These are phyloP conservation scores for Tachystola acroxantha DNA, from an alignment of 2,888 invertebrate genomes.

Conservation along the genomic window DNA sequence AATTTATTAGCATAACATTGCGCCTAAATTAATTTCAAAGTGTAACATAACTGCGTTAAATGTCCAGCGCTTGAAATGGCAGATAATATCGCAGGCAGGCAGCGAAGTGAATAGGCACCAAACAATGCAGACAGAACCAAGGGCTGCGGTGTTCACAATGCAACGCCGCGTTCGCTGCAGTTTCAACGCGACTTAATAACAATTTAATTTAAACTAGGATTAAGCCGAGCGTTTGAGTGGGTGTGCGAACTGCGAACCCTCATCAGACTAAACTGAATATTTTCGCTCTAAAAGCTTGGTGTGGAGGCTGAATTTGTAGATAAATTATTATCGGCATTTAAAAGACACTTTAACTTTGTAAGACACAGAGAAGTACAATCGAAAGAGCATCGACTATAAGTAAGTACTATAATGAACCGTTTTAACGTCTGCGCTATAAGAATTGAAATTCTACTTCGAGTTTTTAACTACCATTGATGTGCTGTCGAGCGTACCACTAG, in stretches of 20 bases:
- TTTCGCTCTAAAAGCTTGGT: not conserved
- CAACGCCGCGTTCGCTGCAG: constrained; percentile 10
- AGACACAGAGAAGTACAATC: too few species aligned
- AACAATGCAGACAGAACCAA: constrained; percentile 8
- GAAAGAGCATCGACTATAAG: too few species aligned
- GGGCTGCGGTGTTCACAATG: constrained; percentile 7
- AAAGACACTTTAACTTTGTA: too few species aligned
- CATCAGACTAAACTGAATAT: not conserved
- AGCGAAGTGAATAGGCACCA: constrained; percentile 7
- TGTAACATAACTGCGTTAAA: not conserved
- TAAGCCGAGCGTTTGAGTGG: constrained; percentile 8
- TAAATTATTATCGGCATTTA: too few species aligned
- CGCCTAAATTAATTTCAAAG: not conserved
- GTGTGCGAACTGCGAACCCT: constrained; percentile 5
- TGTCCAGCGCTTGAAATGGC: not conserved
- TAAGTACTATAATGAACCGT: too few species aligned
- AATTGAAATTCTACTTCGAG: too few species aligned
- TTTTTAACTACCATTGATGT: too few species aligned
- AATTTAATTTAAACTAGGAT: constrained; percentile 12
- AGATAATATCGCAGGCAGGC: constrained; percentile 3
- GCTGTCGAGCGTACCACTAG: too few species aligned
- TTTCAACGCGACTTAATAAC: constrained; percentile 10
- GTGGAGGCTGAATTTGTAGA: too few species aligned
- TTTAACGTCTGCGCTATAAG: too few species aligned
- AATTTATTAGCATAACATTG: not conserved